Base-by-base conservation (phyloP, 2,113 vertebrate species). In the Eubucco bourcierii region DNA sequence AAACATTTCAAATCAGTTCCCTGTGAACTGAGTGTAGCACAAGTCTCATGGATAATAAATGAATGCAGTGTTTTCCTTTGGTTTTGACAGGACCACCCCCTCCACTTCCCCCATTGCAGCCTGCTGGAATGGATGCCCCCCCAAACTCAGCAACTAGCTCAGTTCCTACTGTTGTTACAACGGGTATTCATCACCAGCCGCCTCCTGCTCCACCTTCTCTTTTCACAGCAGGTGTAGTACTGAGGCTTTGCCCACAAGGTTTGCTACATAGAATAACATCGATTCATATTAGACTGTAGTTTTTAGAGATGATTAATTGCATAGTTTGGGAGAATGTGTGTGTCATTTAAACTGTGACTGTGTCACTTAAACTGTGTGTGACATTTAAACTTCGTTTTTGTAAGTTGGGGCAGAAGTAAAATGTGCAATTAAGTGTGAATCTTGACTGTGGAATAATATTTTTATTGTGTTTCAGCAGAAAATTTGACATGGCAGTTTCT, bases 71-170 rank as follows among this genome's bases (percentile, higher is more conserved):
- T 66, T 86, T 82, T 9, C 46, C 68, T 74, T 97, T 94, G 75
- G 85, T 95, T 96, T 93, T 94, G 79, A 65, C 97, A 99, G 99
- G 99, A 95, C 99, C 99, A 84, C 99, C 99, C 71, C 99, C 99
- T 94, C 99, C 99, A 4, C 98, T 99, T 93, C 99, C 99, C 92
- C 98, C 98, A 20, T 89, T 99, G 72, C 99, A 99, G 91, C 98
- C 99, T 56, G 98, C 99, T 94, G 99, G 98, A 88, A 99, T 99
- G 98, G 99, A 99, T 94, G 98, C 98, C 41, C 99, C 99, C 73
- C 99, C 99, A 75, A 99, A 98, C 85, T 99, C 99, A 85, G 98
- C 99, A 83, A 99, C 99, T 85, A 99, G 99, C 97, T 98, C 99
- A 46, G 99, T 99, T 95, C 99, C 99, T 88, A 98, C 98, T 74